Evolutionary conservation across 2,797 vertebrate species (phyloP).

Genomic region (Vultur gryphus): DNA sequence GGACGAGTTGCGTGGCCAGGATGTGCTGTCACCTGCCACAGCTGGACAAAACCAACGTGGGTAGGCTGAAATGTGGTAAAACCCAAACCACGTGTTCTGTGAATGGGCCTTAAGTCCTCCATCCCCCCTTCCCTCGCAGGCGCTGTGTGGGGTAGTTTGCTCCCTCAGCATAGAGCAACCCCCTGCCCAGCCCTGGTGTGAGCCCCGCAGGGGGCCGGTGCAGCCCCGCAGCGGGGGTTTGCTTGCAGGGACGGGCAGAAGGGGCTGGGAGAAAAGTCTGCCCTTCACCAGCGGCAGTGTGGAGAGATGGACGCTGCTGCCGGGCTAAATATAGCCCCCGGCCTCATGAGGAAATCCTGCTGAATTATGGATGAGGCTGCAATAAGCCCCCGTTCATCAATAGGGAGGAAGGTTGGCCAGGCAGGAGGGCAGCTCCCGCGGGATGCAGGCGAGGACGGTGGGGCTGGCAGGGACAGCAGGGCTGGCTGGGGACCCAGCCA

Average conservation of each 20-base stretch:
- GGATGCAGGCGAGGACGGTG: fast-evolving
- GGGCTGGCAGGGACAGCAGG: neutral
- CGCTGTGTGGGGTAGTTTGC: fast-evolving
- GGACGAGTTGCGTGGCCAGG: neutral
- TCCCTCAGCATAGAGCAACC: neutral
- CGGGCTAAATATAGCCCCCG: neutral
- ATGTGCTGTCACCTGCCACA: neutral
- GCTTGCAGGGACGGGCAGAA: fast-evolving
- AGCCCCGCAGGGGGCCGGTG: neutral
- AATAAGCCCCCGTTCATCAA: neutral
- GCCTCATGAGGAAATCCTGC: neutral
- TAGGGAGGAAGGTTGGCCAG: neutral
- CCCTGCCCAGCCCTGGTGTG: neutral
- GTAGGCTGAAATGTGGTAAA: neutral
- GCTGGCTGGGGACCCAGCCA: neutral
- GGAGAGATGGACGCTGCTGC: neutral
- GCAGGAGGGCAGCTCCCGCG: neutral
- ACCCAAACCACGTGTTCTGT: fast-evolving
- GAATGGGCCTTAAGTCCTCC: neutral
- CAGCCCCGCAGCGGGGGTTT: fast-evolving
- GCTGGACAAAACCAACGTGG: neutral
- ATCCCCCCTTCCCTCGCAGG: neutral
- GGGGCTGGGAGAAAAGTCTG: neutral
- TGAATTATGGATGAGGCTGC: slow-evolving; percentile 40
- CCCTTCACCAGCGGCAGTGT: neutral